A percentile compares a stretch with the other conserved stretches of the same genome.
These are phyloP conservation scores for Triplophysa rosa DNA, from an alignment of 2,113 vertebrate genomes.

Conservation along the genomic window DNA sequence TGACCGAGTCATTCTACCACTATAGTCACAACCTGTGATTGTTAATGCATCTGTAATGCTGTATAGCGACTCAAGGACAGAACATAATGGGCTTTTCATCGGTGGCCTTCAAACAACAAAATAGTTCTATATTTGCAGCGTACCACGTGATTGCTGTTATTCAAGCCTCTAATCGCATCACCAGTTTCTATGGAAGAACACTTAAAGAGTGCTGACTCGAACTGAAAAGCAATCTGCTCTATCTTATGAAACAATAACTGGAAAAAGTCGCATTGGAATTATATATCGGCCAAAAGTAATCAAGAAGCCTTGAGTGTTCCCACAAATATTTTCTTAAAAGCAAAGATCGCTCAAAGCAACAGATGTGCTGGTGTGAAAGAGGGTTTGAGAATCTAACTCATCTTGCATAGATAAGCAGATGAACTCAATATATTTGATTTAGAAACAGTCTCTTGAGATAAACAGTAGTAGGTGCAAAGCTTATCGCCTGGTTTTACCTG, in stretches of 20 bases:
- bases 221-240: slow-evolving; percentile 6
- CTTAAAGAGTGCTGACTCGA: not conserved
- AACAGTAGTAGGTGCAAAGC: not conserved
- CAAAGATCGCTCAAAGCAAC: not conserved
- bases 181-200: not conserved
- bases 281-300: slow-evolving; percentile 6
- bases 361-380: not conserved
- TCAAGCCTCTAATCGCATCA: not conserved
- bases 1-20: not conserved
- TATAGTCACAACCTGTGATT: not conserved
- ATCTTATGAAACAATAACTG: not conserved
- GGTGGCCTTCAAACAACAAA: slow-evolving; percentile 9
- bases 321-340: not conserved
- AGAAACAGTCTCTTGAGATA: not conserved
- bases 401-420: not conserved
- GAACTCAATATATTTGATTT: not conserved
- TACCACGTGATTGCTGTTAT: not conserved
- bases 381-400: not conserved
- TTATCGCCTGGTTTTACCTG: not conserved
- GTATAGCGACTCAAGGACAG: not conserved
- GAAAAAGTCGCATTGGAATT: not conserved
- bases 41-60: not conserved
- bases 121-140: not conserved
- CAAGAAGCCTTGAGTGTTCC: not conserved
- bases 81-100: not conserved